Evolutionary conservation across 1,140 invertebrate species (phyloP).

Genomic region (Streblospio benedicti): DNA sequence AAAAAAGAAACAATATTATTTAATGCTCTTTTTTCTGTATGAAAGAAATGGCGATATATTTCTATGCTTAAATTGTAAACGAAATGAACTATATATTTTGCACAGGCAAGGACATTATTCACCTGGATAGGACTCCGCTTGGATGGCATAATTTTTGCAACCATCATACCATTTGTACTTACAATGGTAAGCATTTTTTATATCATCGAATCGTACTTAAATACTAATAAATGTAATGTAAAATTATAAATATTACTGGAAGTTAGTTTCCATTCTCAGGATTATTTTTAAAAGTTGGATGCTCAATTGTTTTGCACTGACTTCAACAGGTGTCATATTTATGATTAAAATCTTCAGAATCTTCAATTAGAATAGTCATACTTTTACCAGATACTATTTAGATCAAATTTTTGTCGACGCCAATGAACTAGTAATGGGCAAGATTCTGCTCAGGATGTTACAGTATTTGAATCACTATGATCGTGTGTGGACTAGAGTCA

Average conservation of each 20-base stretch:
- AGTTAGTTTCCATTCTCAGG: not conserved
- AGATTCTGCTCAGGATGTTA: too few relatives aligned
- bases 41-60: too few relatives aligned
- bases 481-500: too few relatives aligned
- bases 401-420: too few relatives aligned
- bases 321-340: not conserved
- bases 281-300: not conserved
- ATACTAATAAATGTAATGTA: not conserved
- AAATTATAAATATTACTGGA: not conserved
- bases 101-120: constrained; percentile 54
- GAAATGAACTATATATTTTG: constrained; percentile 25
- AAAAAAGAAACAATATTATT: too few relatives aligned
- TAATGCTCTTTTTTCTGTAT: too few relatives aligned
- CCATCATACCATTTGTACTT: constrained; percentile 65
- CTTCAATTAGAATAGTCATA: too few relatives aligned
- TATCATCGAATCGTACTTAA: not conserved
- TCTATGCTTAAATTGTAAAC: too few relatives aligned
- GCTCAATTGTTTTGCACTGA: not conserved
- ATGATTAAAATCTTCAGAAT: not conserved
- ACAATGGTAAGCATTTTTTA: constrained; percentile 56
- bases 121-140: constrained; percentile 68
- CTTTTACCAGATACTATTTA: too few relatives aligned
- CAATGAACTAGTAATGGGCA: too few relatives aligned
- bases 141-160: constrained; percentile 63
- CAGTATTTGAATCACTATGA: too few relatives aligned